Evolutionary conservation across 2,888 invertebrate genomes (phyloP).

Genomic region (Synanthedon vespiformis): DNA sequence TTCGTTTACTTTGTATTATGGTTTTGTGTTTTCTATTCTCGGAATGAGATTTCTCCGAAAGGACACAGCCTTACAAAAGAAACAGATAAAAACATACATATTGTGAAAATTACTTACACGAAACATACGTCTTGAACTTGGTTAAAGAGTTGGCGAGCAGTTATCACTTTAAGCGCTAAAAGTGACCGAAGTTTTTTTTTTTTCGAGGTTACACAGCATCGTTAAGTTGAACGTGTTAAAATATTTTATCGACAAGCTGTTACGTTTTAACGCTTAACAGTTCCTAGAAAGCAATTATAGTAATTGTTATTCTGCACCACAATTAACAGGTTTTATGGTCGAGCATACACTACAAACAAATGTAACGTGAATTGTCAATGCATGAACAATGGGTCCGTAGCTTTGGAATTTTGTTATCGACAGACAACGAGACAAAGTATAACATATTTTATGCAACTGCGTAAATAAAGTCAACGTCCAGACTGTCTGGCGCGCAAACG

Average conservation of each 20-base stretch:
- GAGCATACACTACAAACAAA: constrained; percentile 15
- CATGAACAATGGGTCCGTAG: constrained; percentile 27
- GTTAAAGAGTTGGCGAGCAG: constrained; percentile 30
- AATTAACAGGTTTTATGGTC: constrained; percentile 2
- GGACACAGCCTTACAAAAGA: neutral
- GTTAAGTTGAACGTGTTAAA: constrained; percentile 12
- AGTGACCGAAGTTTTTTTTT: constrained; percentile 9
- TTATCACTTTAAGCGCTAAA: constrained; percentile 40
- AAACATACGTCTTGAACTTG: constrained; percentile 30
- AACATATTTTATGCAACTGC: constrained; percentile 29
- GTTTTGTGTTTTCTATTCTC: too few species aligned
- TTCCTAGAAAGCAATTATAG: constrained; percentile 19
- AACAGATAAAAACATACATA: constrained; percentile 8
- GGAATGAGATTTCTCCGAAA: too few species aligned
- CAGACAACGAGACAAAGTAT: constrained; percentile 27
- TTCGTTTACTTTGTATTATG: too few species aligned
- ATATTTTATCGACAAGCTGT: constrained; percentile 3
- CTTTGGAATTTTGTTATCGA: constrained; percentile 42
- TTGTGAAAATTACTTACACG: constrained; percentile 29
- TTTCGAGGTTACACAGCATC: constrained; percentile 12
- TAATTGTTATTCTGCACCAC: constrained; percentile 1
- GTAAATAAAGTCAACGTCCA: constrained; percentile 21
- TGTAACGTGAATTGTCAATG: constrained; percentile 20
- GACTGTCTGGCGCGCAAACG: constrained; percentile 5
- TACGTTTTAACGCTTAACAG: constrained; percentile 7